Evolutionary conservation across 2,113 vertebrate species (phyloP).

Genomic region (Dipodomys merriami): DNA sequence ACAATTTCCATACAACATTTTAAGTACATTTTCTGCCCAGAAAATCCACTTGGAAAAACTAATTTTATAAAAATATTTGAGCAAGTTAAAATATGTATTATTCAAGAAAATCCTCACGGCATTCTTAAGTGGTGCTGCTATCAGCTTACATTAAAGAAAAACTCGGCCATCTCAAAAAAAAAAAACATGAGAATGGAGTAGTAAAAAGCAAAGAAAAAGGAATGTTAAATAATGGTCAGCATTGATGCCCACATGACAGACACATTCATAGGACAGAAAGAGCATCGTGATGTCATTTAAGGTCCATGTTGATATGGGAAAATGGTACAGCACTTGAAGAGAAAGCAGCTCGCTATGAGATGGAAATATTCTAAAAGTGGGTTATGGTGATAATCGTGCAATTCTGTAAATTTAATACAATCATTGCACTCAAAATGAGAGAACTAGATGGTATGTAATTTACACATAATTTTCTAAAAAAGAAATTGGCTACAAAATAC

Average conservation of each 20-base stretch:
- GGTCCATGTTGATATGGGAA: background rate
- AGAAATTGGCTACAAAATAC: background rate
- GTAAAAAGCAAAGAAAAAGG: constrained; percentile 1
- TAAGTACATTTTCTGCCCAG: background rate
- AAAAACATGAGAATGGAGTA: background rate
- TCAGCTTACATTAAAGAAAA: too few species aligned
- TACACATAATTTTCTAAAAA: background rate
- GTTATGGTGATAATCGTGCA: background rate
- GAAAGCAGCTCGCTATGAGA: background rate
- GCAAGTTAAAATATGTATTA: constrained; percentile 6
- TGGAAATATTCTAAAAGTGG: background rate
- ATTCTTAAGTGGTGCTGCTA: too few species aligned
- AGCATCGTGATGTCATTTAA: background rate
- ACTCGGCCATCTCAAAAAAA: too few species aligned
- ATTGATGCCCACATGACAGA: background rate
- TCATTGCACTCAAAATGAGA: background rate
- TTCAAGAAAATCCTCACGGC: too few species aligned
- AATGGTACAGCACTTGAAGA: background rate
- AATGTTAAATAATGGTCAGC: background rate
- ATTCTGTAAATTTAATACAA: background rate
- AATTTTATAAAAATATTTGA: constrained; percentile 54
- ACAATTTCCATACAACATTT: constrained; percentile 31
- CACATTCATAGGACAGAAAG: background rate
- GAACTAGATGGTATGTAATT: constrained; percentile 24
- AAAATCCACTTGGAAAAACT: constrained; percentile 52